These are phyloP conservation scores for Nothura maculosa DNA, from an alignment of 2,797 vertebrate genomes.

Conservation along the genomic window DNA sequence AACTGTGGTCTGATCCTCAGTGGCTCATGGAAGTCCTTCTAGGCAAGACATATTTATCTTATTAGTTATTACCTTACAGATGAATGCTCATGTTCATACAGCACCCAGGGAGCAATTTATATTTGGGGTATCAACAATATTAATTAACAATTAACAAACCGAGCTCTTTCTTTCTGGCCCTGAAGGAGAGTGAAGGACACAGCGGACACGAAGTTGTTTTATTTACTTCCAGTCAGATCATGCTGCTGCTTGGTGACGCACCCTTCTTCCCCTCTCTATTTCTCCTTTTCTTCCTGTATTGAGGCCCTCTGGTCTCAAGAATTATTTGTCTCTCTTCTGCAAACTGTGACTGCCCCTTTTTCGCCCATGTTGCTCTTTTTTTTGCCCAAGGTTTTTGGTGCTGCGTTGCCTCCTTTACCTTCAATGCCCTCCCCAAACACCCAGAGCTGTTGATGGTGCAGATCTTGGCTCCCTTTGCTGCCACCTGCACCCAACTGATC, in stretches of 20 bases:
- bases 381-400: not conserved
- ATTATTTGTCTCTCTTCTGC: not conserved
- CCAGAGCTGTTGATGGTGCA: not conserved
- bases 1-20: not conserved
- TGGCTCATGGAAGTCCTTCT: not conserved
- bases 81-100: not conserved
- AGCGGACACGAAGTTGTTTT: not conserved
- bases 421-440: not conserved
- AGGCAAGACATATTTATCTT: not conserved
- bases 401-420: not conserved
- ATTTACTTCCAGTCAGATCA: not conserved
- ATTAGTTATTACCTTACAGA: not conserved
- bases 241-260: not conserved
- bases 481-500: not conserved
- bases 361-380: not conserved
- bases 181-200: rapidly evolving
- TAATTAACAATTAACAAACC: too few species aligned
- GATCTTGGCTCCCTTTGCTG: not conserved
- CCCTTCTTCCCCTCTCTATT: slow-evolving; percentile 24
- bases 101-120: not conserved
- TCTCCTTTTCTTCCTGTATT: slow-evolving; percentile 20
- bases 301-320: not conserved
- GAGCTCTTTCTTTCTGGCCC: not conserved
- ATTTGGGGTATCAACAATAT: not conserved
- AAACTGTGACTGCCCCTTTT: not conserved